Conservation (phyloP, 2,888 invertebrate genomes). For the Ommatoiulus sabulosus region DNA sequence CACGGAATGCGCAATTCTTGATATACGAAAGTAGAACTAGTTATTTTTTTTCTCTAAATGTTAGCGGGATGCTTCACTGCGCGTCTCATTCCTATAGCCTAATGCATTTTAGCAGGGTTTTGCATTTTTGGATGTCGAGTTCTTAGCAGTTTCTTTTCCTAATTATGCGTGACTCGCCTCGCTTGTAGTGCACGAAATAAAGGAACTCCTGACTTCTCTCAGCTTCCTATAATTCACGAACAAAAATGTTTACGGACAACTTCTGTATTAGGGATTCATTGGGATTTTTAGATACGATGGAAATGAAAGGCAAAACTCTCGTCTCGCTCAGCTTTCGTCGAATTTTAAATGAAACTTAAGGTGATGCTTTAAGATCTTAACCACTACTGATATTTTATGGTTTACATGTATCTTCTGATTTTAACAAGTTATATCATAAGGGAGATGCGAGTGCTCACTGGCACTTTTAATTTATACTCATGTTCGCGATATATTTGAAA, state of each 20-base stretch:
- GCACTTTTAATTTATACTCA: no score
- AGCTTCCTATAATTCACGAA: neutral
- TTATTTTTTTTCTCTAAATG: neutral
- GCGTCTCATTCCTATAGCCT: neutral
- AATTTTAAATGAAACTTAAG: no score
- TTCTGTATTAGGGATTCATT: neutral
- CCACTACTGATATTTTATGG: no score
- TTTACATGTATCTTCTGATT: no score
- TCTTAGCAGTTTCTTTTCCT: neutral
- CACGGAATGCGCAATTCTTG: neutral
- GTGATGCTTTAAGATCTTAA: no score
- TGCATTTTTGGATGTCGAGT: neutral
- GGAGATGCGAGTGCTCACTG: no score
- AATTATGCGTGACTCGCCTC: constrained; percentile 3
- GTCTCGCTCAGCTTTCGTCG: no score
- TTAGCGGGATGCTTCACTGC: neutral
- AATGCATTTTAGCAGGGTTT: neutral
- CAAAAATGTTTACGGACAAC: neutral
- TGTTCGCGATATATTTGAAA: no score
- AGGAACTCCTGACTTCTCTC: neutral
- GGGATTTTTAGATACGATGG: neutral
- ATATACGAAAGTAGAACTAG: neutral
- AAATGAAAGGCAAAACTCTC: neutral
- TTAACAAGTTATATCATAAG: no score
- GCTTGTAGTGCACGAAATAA: neutral